Evolutionary conservation across 2,888 invertebrate species (phyloP).

Genomic region (Cantharis lateralis): DNA sequence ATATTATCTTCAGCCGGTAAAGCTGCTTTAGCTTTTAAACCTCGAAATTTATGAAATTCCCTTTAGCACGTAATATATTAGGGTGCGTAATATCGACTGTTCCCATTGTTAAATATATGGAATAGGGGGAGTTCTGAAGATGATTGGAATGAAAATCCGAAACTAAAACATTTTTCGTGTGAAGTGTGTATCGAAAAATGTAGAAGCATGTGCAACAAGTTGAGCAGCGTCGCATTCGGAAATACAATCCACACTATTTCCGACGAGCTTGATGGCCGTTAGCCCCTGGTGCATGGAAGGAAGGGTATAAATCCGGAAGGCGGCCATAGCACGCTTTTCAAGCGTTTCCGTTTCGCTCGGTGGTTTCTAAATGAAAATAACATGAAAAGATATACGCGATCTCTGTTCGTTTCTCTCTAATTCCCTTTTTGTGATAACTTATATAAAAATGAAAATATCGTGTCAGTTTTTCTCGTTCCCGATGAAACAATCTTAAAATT

Average conservation of each 20-base stretch:
- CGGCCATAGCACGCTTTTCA: slow-evolving; percentile 39
- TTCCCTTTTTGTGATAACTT: neutral
- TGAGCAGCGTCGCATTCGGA: slow-evolving; percentile 31
- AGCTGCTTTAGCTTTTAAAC: neutral
- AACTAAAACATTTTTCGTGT: neutral
- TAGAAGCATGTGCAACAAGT: slow-evolving; percentile 39
- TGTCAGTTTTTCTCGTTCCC: neutral
- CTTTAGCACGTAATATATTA: neutral
- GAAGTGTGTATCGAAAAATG: neutral
- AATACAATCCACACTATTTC: slow-evolving; percentile 40
- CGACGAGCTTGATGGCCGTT: slow-evolving; percentile 37
- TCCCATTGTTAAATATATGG: neutral
- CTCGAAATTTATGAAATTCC: neutral
- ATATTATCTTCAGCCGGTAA: neutral
- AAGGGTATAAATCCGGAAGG: slow-evolving; percentile 35
- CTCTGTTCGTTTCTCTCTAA: slow-evolving; percentile 16
- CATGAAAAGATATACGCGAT: slow-evolving; percentile 14
- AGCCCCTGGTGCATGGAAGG: slow-evolving; percentile 9
- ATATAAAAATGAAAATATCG: neutral
- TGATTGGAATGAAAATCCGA: neutral
- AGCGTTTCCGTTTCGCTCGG: slow-evolving; percentile 37
- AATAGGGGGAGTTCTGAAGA: neutral
- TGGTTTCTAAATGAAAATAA: slow-evolving; percentile 30
- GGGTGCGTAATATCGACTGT: neutral
- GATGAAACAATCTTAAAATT: neutral